A percentile compares a stretch with the other conserved stretches of the same genome.
phyloP scores from a whole-genome alignment of 1,140 invertebrate species.

The Mamestra configurata region DNA sequence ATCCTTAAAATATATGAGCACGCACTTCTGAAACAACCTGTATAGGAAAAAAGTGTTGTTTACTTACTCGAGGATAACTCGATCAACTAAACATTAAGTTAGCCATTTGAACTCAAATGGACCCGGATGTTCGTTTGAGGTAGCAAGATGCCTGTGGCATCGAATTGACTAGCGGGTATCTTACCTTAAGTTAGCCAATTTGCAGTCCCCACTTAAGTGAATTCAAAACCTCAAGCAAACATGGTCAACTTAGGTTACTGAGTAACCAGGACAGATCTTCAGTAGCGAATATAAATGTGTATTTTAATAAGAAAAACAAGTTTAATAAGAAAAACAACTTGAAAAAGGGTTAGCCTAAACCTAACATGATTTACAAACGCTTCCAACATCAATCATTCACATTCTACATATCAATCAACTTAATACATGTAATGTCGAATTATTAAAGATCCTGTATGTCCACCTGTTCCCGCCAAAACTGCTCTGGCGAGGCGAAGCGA shows the following conservation, averaged over 20 bases:
- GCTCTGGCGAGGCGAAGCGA: too few relatives aligned
- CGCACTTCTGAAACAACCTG: too few relatives aligned
- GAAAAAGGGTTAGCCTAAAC: too few relatives aligned
- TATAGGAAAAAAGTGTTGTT: too few relatives aligned
- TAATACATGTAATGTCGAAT: too few relatives aligned
- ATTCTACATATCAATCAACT: background rate
- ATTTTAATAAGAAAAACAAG: too few relatives aligned
- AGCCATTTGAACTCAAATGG: background rate
- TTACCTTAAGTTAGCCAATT: background rate
- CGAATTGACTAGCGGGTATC: slow-evolving; percentile 3
- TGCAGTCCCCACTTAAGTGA: background rate
- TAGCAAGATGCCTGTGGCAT: background rate
- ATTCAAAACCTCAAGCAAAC: slow-evolving; percentile 15
- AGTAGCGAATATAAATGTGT: background rate
- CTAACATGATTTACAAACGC: background rate
- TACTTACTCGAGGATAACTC: too few relatives aligned
- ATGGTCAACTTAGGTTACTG: background rate
- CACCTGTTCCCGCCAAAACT: too few relatives aligned
- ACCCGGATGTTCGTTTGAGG: background rate
- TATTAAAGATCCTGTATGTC: too few relatives aligned
- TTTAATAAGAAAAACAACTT: too few relatives aligned
- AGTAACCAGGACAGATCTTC: background rate
- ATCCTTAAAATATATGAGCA: too few relatives aligned
- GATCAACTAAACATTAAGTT: background rate
- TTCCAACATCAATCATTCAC: background rate